Evolutionary conservation across 2,888 invertebrate species (phyloP).

Genomic region (Acleris cristana): DNA sequence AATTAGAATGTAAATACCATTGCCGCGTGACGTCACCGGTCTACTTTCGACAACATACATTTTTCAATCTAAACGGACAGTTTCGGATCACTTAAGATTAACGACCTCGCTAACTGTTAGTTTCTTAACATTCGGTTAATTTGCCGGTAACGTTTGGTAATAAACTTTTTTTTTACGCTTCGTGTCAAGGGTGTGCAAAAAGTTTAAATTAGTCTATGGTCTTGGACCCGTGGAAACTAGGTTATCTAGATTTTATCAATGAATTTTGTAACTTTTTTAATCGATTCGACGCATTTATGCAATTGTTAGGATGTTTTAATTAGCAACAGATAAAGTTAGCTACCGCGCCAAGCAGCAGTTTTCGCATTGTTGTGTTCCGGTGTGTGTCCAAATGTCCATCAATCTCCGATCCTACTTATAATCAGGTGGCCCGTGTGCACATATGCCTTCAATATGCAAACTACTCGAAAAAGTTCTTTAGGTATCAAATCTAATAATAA

Average conservation of each 20-base stretch:
- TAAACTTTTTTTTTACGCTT: slow-evolving; percentile 57
- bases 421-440: no score
- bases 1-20: slow-evolving; percentile 22
- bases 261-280: neutral
- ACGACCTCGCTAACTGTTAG: slow-evolving; percentile 67
- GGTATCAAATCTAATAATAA: neutral
- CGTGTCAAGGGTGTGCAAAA: slow-evolving; percentile 20
- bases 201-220: slow-evolving; percentile 6
- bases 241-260: neutral
- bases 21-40: slow-evolving; percentile 23
- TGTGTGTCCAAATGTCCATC: no score
- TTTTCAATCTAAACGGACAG: slow-evolving; percentile 69
- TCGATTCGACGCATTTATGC: neutral
- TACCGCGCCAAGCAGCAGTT: no score
- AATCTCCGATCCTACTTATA: no score
- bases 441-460: no score
- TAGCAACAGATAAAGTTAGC: neutral
- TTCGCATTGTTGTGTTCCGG: no score
- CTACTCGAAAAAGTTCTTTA: no score
- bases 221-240: neutral
- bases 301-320: neutral
- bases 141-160: slow-evolving; percentile 63
- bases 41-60: slow-evolving; percentile 60
- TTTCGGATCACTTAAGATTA: slow-evolving; percentile 70
- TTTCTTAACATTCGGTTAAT: slow-evolving; percentile 62